Percentiles rank a stretch among this genome's conserved stretches.
Evolutionary conservation across 2,797 vertebrate species (phyloP).

Genomic region (Malacoctenus gilli): DNA sequence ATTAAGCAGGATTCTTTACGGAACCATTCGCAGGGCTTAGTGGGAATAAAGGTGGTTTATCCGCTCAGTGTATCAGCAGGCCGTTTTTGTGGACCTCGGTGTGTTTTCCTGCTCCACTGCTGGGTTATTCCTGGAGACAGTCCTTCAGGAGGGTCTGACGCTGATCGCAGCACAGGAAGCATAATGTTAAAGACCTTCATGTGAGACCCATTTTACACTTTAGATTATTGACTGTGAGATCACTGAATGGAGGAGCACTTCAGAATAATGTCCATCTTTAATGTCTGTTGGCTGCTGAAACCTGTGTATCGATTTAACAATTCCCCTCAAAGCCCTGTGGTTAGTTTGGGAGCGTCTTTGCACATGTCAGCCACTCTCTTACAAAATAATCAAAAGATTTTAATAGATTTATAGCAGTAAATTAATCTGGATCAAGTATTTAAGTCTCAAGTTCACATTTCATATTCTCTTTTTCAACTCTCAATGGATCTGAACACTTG

Average conservation of each 20-base stretch:
- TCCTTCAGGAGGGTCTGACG: too few relatives aligned
- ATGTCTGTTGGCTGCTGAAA: not conserved
- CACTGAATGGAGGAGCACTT: not conserved
- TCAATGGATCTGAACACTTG: too few relatives aligned
- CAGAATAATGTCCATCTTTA: not conserved
- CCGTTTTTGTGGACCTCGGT: not conserved
- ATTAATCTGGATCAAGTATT: not conserved
- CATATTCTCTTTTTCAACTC: too few relatives aligned
- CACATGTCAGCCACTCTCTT: not conserved
- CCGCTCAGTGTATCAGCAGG: too few relatives aligned
- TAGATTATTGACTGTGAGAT: not conserved
- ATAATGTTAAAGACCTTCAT: constrained; percentile 1
- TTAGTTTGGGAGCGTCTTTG: not conserved
- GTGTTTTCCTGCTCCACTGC: not conserved
- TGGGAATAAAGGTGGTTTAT: too few relatives aligned
- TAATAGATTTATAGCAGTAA: not conserved
- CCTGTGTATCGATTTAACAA: not conserved
- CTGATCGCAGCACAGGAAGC: not conserved
- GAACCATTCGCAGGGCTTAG: not conserved
- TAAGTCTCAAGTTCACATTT: not conserved
- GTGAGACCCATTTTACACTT: not conserved
- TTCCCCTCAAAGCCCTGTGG: not conserved
- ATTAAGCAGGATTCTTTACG: constrained; percentile 25
- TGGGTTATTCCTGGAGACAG: not conserved
- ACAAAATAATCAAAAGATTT: not conserved